Percentiles rank a stretch among this genome's conserved stretches.
Conservation (phyloP, 2,888 invertebrate species). For the Tuberolachnus salignus region DNA sequence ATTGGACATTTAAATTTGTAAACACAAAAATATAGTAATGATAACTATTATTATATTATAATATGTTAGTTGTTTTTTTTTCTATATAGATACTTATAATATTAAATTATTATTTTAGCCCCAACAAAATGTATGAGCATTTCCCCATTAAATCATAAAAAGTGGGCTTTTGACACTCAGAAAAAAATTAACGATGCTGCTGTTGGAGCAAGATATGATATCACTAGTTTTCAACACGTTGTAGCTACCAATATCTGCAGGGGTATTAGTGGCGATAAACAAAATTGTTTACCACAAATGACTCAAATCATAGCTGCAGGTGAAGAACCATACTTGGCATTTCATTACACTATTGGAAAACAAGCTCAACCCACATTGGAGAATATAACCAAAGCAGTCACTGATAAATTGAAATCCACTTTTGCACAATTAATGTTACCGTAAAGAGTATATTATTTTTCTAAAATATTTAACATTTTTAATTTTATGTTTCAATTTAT, state of each 20-base stretch:
- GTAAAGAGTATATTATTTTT: slow-evolving; percentile 65
- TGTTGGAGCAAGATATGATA: slow-evolving; percentile 74
- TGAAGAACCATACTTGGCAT: slow-evolving; percentile 80
- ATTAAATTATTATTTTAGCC: slow-evolving; percentile 64
- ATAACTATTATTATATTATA: too few species aligned
- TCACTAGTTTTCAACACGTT: slow-evolving; percentile 85
- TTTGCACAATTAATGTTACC: slow-evolving; percentile 66
- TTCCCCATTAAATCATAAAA: slow-evolving; percentile 75
- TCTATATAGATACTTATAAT: too few species aligned
- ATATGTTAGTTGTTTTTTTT: too few species aligned
- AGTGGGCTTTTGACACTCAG: slow-evolving; percentile 84
- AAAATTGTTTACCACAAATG: slow-evolving; percentile 59
- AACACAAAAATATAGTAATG: too few species aligned
- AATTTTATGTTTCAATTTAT: slow-evolving; percentile 4
- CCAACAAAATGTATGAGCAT: slow-evolving; percentile 71
- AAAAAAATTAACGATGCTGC: slow-evolving; percentile 78
- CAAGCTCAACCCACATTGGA: slow-evolving; percentile 79
- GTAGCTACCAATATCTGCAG: slow-evolving; percentile 79
- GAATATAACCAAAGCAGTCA: slow-evolving; percentile 92
- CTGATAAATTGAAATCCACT: slow-evolving; percentile 81
- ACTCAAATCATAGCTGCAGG: slow-evolving; percentile 60
- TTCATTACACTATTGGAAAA: slow-evolving; percentile 89
- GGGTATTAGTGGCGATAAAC: slow-evolving; percentile 72
- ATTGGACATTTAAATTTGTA: too few species aligned
- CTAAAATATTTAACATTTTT: neutral